phyloP scores from a whole-genome alignment of 2,113 vertebrate species.

The Mungos mungo region DNA sequence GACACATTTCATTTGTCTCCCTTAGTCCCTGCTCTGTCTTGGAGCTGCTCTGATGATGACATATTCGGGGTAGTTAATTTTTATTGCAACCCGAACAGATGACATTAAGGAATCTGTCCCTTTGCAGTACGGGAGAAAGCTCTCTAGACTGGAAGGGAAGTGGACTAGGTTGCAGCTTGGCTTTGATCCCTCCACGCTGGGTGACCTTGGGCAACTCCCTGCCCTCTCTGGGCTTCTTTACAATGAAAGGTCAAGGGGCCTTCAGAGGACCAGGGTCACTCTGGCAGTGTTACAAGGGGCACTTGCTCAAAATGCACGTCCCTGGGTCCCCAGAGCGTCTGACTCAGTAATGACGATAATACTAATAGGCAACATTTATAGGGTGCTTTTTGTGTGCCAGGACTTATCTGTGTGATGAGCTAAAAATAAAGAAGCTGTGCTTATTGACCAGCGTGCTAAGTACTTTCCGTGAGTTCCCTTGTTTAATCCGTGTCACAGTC shows the following conservation, averaged over 20 bases:
- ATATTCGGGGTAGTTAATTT: constrained; percentile 76
- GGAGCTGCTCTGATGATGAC: constrained; percentile 12
- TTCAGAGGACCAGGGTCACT: neutral
- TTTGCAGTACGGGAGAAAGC: neutral
- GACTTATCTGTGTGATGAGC: neutral
- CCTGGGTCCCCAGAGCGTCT: neutral
- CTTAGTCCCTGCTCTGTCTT: neutral
- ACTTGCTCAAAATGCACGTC: neutral
- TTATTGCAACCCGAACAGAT: constrained; percentile 66
- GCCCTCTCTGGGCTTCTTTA: neutral
- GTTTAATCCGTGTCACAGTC: neutral
- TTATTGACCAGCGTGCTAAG: neutral
- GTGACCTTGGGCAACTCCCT: neutral
- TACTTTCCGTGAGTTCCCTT: neutral
- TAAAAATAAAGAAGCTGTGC: neutral
- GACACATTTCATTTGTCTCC: neutral
- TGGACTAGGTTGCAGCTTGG: neutral
- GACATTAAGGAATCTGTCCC: constrained; percentile 64
- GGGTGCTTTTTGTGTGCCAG: neutral
- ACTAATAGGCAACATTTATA: neutral
- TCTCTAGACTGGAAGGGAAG: neutral
- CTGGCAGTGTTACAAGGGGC: neutral
- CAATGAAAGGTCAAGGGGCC: neutral
- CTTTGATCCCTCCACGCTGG: neutral
- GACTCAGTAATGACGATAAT: no score